A percentile compares a stretch with the other conserved stretches of the same genome.
Evolutionary conservation across 1,140 invertebrate genomes (phyloP).

Genomic region (Drosophila murphyi): DNA sequence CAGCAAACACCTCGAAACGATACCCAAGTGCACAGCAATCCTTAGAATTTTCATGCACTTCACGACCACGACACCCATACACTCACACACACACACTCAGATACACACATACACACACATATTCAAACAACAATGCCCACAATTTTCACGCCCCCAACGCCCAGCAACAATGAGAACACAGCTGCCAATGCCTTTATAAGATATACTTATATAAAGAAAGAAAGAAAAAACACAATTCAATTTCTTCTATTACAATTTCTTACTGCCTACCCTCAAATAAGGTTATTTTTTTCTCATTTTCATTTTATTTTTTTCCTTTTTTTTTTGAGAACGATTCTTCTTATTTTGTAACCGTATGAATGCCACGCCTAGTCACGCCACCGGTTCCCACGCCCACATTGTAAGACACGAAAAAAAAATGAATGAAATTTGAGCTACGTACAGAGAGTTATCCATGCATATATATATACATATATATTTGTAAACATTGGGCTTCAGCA

Average conservation of each 20-base stretch:
- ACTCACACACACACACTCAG: constrained; percentile 22
- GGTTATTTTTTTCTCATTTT: constrained; percentile 21
- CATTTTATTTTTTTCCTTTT: constrained; percentile 7
- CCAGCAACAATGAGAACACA: constrained; percentile 62
- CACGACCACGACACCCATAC: constrained; percentile 38
- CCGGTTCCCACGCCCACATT: constrained; percentile 3
- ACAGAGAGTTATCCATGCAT: neutral
- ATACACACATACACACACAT: constrained; percentile 14
- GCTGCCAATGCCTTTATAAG: constrained; percentile 63
- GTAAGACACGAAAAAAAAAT: constrained; percentile 7
- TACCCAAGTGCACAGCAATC: constrained; percentile 74
- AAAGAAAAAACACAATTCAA: constrained; percentile 72
- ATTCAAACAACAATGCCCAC: constrained; percentile 31
- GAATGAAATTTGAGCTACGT: constrained; percentile 21
- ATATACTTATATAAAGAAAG: constrained; percentile 30
- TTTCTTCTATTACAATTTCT: constrained; percentile 77
- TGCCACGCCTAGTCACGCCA: constrained; percentile 52
- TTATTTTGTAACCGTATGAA: constrained; percentile 45
- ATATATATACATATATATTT: neutral
- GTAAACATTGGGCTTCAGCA: no score
- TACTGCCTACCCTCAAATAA: constrained; percentile 51
- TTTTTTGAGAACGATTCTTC: neutral
- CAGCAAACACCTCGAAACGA: constrained; percentile 61
- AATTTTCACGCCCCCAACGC: constrained; percentile 17
- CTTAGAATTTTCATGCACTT: constrained; percentile 50